A percentile compares a stretch with the other conserved stretches of the same genome.
These are phyloP conservation scores for Indicator indicator DNA, from an alignment of 2,113 vertebrate species.

Conservation along the genomic window DNA sequence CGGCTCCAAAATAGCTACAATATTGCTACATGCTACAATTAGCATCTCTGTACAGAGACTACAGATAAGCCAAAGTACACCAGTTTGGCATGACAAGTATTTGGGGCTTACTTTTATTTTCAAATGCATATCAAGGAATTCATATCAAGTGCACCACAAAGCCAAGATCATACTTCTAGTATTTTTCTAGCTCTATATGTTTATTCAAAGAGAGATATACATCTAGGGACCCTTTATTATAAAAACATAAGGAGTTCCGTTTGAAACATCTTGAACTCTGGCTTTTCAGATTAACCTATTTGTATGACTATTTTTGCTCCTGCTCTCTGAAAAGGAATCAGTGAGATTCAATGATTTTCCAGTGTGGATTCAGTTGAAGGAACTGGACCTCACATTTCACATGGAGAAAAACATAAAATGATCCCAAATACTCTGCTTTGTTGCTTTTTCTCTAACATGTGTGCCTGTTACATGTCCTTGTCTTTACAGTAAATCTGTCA, in stretches of 20 bases:
- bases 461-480: neutral
- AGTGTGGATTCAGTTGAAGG: neutral
- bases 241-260: neutral
- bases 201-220: neutral
- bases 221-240: neutral
- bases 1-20: neutral
- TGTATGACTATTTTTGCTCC: neutral
- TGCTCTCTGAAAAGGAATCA: neutral
- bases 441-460: neutral
- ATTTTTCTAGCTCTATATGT: neutral
- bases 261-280: neutral
- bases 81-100: neutral
- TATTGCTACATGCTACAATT: neutral
- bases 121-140: neutral
- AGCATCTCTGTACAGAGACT: neutral
- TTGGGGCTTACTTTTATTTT: neutral
- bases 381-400: neutral
- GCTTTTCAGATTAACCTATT: neutral
- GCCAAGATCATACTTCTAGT: neutral
- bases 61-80: constrained; percentile 1
- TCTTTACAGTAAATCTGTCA: neutral
- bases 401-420: neutral
- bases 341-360: neutral
- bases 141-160: neutral
- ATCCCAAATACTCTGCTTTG: neutral